A percentile compares a stretch with the other conserved stretches of the same genome.
These are phyloP conservation scores for Pionites leucogaster DNA, from an alignment of 2,113 vertebrate species.

Conservation along the genomic window DNA sequence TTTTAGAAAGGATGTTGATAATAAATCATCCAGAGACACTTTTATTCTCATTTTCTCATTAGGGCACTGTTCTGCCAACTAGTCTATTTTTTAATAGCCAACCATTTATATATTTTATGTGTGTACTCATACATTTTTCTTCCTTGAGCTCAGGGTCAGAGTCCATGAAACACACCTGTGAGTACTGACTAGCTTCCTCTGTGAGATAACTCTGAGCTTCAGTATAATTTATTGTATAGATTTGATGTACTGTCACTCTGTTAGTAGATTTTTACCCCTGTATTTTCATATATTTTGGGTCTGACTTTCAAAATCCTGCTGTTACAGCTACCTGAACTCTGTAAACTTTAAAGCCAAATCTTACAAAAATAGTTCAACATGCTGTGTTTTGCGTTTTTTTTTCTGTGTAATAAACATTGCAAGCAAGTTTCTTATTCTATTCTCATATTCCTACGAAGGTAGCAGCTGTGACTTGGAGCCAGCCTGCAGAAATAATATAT, in stretches of 20 bases:
- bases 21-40: conserved; percentile 79
- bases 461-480: neutral
- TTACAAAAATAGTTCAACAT: neutral
- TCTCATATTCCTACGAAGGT: neutral
- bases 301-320: neutral
- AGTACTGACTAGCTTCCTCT: neutral
- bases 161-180: neutral
- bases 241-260: neutral
- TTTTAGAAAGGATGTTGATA: conserved; percentile 71
- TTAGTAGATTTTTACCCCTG: neutral
- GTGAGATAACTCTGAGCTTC: neutral
- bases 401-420: neutral
- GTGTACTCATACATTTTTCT: neutral
- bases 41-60: conserved; percentile 77
- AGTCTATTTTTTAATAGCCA: conserved; percentile 12
- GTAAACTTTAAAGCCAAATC: neutral
- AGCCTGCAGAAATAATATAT: neutral
- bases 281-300: neutral
- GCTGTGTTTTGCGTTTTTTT: neutral
- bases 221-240: neutral
- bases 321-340: neutral
- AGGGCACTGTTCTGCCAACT: conserved; percentile 31
- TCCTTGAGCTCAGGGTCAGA: conserved; percentile 24
- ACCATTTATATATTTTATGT: conserved; percentile 4
- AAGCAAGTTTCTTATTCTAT: neutral